Percentiles rank a stretch among this genome's conserved stretches.
phyloP scores from a whole-genome alignment of 1,140 invertebrate species.

The Mercenaria mercenaria region DNA sequence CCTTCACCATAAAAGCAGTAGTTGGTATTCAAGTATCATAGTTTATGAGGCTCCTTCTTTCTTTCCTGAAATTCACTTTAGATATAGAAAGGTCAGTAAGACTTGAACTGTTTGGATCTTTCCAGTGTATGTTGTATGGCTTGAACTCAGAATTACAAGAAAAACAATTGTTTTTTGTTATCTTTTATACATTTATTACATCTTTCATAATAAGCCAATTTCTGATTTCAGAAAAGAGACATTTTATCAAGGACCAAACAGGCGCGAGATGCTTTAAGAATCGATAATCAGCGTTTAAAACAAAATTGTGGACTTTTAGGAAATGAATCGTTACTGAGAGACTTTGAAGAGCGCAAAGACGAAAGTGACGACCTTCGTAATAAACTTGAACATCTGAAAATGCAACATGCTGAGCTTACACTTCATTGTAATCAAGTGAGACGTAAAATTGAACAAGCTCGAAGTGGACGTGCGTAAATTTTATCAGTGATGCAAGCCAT shows the following conservation, averaged over 20 bases:
- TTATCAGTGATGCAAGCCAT: neutral
- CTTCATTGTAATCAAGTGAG: slow-evolving; percentile 83
- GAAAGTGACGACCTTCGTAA: slow-evolving; percentile 80
- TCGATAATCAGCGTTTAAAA: slow-evolving; percentile 84
- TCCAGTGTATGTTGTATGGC: no score
- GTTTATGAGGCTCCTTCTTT: no score
- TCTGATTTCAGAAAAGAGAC: slow-evolving; percentile 84
- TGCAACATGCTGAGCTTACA: slow-evolving; percentile 84
- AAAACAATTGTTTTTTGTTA: no score
- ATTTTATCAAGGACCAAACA: slow-evolving; percentile 85
- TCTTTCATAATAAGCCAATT: no score
- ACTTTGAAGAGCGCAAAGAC: slow-evolving; percentile 85
- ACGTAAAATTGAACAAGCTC: slow-evolving; percentile 84
- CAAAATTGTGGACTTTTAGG: slow-evolving; percentile 86
- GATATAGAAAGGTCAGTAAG: no score
- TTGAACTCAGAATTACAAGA: no score
- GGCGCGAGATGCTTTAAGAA: slow-evolving; percentile 84
- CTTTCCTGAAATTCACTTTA: no score
- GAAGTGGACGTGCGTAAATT: slow-evolving; percentile 53
- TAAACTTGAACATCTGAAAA: slow-evolving; percentile 83
- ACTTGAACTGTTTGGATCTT: no score
- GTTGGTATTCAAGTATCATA: no score
- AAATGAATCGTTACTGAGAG: slow-evolving; percentile 83
- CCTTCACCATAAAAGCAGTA: no score
- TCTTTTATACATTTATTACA: no score